These are phyloP conservation scores for Ceratotherium simum DNA, from an alignment of 2,113 vertebrate genomes.

Conservation along the genomic window DNA sequence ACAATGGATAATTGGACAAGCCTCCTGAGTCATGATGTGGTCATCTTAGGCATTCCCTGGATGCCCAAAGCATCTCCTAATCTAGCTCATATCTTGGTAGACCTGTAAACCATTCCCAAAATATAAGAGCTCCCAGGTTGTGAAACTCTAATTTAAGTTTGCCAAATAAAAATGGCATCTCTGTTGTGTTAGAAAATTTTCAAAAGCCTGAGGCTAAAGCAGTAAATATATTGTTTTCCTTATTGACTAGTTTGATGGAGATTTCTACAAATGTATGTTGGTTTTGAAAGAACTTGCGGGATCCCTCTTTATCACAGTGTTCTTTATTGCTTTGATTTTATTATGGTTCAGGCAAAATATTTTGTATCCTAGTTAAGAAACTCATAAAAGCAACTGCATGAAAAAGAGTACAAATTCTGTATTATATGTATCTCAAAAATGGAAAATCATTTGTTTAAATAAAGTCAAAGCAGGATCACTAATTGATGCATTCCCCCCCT, in stretches of 20 bases:
- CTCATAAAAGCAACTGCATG: conserved; percentile 71
- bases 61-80: not conserved
- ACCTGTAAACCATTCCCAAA: not conserved
- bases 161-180: not conserved
- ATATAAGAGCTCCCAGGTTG: not conserved
- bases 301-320: conserved; percentile 72
- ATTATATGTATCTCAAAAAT: conserved; percentile 75
- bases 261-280: conserved; percentile 77
- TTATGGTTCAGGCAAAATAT: conserved; percentile 68
- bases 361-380: conserved; percentile 69
- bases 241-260: conserved; percentile 62
- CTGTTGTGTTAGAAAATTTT: conserved; percentile 51
- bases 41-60: not conserved
- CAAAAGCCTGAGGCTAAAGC: conserved; percentile 49
- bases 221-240: conserved; percentile 72
- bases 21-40: too few species aligned
- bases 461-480: conserved; percentile 79
- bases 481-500: conserved; percentile 80
- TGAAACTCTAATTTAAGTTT: not conserved
- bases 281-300: conserved; percentile 74
- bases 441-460: conserved; percentile 84
- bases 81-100: not conserved
- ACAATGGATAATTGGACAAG: not conserved
- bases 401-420: conserved; percentile 54
- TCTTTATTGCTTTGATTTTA: conserved; percentile 81